A percentile compares a stretch with the other conserved stretches of the same genome.
Conservation (phyloP, 1,140 invertebrate species). For the Euschistus heros region DNA sequence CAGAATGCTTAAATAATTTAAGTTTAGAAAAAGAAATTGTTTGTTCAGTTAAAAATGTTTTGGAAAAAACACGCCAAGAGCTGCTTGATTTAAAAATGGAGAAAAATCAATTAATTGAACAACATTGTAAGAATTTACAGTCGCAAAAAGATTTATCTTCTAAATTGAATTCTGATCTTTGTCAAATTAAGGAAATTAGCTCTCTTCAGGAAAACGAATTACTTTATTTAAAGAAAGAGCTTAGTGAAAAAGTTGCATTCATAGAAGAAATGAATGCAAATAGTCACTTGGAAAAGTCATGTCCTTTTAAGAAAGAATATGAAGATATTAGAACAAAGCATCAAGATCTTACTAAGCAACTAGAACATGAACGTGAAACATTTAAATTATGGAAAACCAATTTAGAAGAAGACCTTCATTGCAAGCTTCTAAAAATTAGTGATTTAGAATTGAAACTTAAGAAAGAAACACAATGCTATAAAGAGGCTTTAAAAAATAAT, state of each 20-base stretch:
- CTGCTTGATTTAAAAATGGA: neutral
- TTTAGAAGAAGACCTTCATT: constrained; percentile 1
- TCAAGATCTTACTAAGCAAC: neutral
- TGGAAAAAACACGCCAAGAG: neutral
- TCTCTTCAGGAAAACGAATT: too few species aligned
- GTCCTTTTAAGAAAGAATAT: neutral
- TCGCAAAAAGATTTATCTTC: too few species aligned
- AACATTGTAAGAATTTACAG: neutral
- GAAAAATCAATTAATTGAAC: neutral
- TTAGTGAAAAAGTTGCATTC: too few species aligned
- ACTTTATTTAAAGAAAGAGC: too few species aligned
- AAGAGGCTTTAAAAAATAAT: neutral
- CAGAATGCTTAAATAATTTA: neutral
- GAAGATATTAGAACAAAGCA: neutral
- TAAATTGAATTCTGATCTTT: too few species aligned
- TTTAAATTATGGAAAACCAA: neutral
- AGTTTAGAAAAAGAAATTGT: neutral
- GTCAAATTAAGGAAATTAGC: too few species aligned
- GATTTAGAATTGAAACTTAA: constrained; percentile 4
- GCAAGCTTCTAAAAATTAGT: neutral
- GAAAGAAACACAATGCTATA: neutral
- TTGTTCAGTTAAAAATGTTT: neutral
- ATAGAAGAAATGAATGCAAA: neutral
- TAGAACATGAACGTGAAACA: neutral
- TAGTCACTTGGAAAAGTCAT: neutral